Evolutionary conservation across 2,113 vertebrate species (phyloP), one percentile per base, ranked within the genome.

Genomic region (Chaenocephalus aceratus): DNA sequence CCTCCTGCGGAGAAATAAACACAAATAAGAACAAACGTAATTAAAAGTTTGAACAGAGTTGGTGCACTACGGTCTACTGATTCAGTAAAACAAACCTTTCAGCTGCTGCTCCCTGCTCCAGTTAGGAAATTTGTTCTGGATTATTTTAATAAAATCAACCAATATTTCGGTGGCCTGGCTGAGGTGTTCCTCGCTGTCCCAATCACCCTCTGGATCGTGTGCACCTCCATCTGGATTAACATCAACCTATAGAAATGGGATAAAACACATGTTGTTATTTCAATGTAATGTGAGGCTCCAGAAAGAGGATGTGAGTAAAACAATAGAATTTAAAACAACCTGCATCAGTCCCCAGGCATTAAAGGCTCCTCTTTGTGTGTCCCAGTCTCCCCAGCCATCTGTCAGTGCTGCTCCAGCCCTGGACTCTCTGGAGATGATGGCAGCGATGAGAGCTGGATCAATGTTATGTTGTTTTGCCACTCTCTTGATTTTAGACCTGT

Each of bases 341-440:
- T 92, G 89, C 91, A 92, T 92, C 58, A 91, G 60, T 18, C 88
- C 86, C 52, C 71, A 91, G 74, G 14, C 80, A 0, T 75, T 84
- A 10, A 36, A 41, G 5, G 5, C 7, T 41, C 36, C 36, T 41
- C 36, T 41, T 41, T 41, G 0, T 41, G 1, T 41, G 45, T 11
- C 64, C 0, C 16, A 0, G 45, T 92, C 90, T 34, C 92, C 90
- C 88, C 80, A 83, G 56, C 90, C 92, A 1, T 62, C 0, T 0
- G 10, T 0, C 7, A 91, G 53, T 2, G 0, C 1, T 0, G 83
- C 89, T 79, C 92, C 89, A 44, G 88, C 92, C 61, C 92, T 80
- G 75, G 89, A 90, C 63, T 91, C 86, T 81, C 90, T 91, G 64
- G 92, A 93, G 67, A 91, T 91, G 88, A 93, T 93, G 67, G 21